phyloP scores from a whole-genome alignment of 1,140 invertebrate genomes.

The Doryteuthis pealeii region DNA sequence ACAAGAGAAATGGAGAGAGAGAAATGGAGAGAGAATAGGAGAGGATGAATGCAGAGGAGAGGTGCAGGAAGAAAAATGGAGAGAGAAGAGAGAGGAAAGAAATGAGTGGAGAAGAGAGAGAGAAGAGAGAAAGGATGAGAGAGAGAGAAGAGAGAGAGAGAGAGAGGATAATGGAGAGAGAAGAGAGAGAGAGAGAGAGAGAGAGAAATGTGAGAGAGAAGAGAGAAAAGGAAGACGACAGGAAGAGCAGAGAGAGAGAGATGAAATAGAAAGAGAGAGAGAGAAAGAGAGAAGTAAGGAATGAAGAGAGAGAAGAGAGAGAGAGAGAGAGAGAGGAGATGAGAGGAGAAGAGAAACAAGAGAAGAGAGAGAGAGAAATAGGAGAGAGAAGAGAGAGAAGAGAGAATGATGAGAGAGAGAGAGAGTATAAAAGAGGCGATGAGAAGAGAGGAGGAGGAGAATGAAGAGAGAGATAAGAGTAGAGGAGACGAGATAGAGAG shows the following conservation, averaged over 20 bases:
- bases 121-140: too few species aligned
- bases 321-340: background rate
- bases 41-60: background rate
- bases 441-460: background rate
- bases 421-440: background rate
- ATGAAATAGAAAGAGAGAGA: background rate
- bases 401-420: too few species aligned
- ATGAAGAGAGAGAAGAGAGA: background rate
- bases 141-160: too few species aligned
- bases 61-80: background rate
- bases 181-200: background rate
- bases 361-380: background rate
- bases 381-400: background rate
- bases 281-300: background rate
- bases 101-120: too few species aligned
- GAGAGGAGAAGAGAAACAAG: background rate
- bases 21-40: too few species aligned
- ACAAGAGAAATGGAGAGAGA: background rate
- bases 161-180: too few species aligned
- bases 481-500: slow-evolving; percentile 9
- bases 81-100: too few species aligned
- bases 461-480: background rate
- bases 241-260: background rate
- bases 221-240: background rate
- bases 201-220: background rate